Percentiles rank a stretch among this genome's conserved stretches.
These are phyloP conservation scores for Aegotheles bennettii DNA, from an alignment of 2,113 vertebrate genomes.

Conservation along the genomic window DNA sequence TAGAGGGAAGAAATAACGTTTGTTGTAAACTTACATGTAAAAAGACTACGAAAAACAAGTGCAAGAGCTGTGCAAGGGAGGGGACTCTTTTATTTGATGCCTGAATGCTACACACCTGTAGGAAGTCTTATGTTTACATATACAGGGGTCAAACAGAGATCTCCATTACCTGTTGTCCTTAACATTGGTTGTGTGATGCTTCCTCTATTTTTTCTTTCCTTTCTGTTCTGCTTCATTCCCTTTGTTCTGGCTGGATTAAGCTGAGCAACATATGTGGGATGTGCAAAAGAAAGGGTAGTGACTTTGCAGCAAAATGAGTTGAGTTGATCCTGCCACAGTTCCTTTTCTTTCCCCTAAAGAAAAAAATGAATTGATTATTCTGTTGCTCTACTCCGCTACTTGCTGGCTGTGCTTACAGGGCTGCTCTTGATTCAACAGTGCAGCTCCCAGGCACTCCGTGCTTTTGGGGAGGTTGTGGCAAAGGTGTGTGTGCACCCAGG, in stretches of 20 bases:
- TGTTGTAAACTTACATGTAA: neutral
- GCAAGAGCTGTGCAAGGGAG: neutral
- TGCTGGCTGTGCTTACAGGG: neutral
- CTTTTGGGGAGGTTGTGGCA: neutral
- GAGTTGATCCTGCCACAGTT: neutral
- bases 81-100: neutral
- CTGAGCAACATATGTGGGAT: rapidly evolving
- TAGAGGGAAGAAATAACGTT: neutral
- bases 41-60: neutral
- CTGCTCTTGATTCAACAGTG: rapidly evolving
- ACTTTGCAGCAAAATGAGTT: neutral
- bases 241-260: neutral
- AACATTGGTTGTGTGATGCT: too few species aligned
- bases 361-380: neutral
- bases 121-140: neutral
- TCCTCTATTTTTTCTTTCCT: neutral
- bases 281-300: neutral
- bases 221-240: neutral
- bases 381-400: neutral
- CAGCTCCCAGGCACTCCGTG: rapidly evolving
- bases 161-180: neutral
- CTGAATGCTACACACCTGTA: neutral
- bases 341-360: neutral
- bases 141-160: neutral
- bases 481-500: neutral